Evolutionary conservation across 2,797 vertebrate species (phyloP).

Genomic region (Sebastes wilsoni): DNA sequence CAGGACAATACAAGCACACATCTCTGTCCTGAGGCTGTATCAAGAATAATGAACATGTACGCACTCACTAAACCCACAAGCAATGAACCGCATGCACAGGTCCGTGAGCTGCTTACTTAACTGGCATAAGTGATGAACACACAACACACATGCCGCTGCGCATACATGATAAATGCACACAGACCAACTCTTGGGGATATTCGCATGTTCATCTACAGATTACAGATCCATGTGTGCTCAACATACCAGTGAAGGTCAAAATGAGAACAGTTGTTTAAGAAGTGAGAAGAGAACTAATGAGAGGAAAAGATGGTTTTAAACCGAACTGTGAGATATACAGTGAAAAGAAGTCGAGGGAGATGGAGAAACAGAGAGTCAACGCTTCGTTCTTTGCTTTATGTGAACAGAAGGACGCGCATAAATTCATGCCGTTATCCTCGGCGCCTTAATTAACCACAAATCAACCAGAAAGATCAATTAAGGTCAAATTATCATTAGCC

Average conservation of each 20-base stretch:
- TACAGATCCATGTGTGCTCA: not conserved
- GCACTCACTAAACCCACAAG: not conserved
- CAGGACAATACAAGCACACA: slow-evolving; percentile 21
- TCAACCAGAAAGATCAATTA: slow-evolving; percentile 23
- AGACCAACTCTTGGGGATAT: not conserved
- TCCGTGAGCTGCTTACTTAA: slow-evolving; percentile 11
- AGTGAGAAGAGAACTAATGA: not conserved
- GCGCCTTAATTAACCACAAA: slow-evolving; percentile 27
- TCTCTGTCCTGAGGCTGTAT: slow-evolving; percentile 14
- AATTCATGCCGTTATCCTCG: not conserved
- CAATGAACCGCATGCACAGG: not conserved
- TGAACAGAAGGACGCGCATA: not conserved
- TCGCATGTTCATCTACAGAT: not conserved
- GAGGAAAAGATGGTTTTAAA: not conserved
- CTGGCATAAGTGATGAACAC: not conserved
- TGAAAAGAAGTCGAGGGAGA: not conserved
- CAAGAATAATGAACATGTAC: not conserved
- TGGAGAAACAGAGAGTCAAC: not conserved
- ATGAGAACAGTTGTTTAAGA: not conserved
- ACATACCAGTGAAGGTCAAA: not conserved
- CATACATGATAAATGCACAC: not conserved
- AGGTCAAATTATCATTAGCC: slow-evolving; percentile 34
- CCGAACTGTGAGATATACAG: not conserved
- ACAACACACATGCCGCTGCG: not conserved
- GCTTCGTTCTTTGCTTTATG: not conserved